Evolutionary conservation across 2,888 invertebrate genomes (phyloP).

Genomic region (Stegophylla sp.): DNA sequence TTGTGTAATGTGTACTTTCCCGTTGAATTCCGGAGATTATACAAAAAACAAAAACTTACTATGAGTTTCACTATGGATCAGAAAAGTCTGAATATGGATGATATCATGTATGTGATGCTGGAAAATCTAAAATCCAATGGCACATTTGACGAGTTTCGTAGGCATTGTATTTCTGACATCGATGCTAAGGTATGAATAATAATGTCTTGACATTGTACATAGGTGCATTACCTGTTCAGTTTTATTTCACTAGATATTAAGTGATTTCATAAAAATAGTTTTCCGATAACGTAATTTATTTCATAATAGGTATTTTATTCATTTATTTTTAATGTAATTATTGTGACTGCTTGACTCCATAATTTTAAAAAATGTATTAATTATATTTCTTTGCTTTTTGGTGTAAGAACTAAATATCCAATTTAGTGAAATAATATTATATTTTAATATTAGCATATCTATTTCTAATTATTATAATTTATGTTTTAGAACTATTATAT

Average conservation of each 20-base stretch:
- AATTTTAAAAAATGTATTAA: no score
- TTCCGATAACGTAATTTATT: no score
- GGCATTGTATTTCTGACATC: conserved; percentile 38
- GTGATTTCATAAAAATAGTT: background rate
- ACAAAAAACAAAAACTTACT: no score
- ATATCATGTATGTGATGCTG: background rate
- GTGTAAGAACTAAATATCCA: background rate
- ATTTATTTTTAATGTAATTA: background rate
- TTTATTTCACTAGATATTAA: no score
- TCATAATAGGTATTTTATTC: no score
- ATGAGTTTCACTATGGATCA: conserved; percentile 11
- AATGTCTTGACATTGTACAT: background rate
- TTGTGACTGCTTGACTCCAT: no score
- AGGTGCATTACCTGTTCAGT: no score
- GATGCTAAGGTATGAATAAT: conserved; percentile 41
- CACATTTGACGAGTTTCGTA: conserved; percentile 53
- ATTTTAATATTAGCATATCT: no score
- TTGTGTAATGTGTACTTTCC: no score
- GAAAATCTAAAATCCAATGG: conserved; percentile 42
- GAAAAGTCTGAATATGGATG: background rate
- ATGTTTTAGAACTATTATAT: no score
- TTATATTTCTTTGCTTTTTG: background rate
- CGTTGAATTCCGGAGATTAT: no score
- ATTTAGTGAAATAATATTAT: background rate
- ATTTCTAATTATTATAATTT: no score